Evolutionary conservation across 2,113 vertebrate genomes (phyloP), one percentile per base, ranked within the genome.

Genomic region (Phyllopteryx taeniolatus): DNA sequence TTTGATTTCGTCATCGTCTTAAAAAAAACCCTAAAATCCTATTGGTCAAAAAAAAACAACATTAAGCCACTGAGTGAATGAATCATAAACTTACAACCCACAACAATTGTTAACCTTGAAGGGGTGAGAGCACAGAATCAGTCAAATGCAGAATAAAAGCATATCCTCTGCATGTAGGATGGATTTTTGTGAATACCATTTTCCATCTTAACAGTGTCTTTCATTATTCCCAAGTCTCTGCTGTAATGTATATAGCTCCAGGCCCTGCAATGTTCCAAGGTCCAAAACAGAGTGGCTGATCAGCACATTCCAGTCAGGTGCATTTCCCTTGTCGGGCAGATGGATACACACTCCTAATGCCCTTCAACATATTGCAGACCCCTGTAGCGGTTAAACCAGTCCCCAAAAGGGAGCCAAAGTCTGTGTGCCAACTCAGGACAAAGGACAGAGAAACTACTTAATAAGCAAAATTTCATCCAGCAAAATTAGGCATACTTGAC

Each of bases 301-400:
- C 74, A 85, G 84, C 78, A 79, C 83, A 80, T 86, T 87, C 82
- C 74, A 84, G 78, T 84, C 80, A 84, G 82, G 83, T 85, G 78
- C 61, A 78, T 71, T 82, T 49, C 44, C 15, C 11, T 66, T 11
- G 20, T 69, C 63, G 42, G 72, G 73, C 75, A 79, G 72, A 83
- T 79, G 72, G 73, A 83, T 67, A 77, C 63, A 57, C 54, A 65
- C 71, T 56, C 54, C 67, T 75, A 71, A 77, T 70, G 71, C 43
- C 81, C 76, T 85, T 82, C 75, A 83, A 85, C 79, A 57, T 35
- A 31, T 56, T 15, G 51, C 53, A 11, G 13, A 76, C 67, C 64
- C 80, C 62, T 42, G 59, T 22, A 73, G 54, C 67, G 75, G 27
- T 42, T 39, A 71, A 82, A 71, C 75, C 72, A 75, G 79, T 71